A percentile compares a stretch with the other conserved stretches of the same genome.
Evolutionary conservation across 1,140 invertebrate species (phyloP).

Genomic region (Papilio helenus): DNA sequence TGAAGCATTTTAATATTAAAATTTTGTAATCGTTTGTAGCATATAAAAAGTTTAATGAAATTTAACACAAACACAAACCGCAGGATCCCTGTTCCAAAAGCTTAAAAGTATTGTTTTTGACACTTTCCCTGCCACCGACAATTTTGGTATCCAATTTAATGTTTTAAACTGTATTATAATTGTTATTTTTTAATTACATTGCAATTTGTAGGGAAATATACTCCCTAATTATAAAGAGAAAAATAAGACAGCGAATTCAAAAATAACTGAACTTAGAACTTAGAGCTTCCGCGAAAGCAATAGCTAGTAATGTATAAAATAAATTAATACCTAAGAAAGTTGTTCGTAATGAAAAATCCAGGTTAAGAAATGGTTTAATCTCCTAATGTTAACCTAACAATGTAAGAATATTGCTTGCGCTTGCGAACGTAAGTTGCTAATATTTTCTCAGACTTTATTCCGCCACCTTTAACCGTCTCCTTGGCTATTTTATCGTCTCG

Average conservation of each 20-base stretch:
- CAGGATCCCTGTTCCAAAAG: neutral
- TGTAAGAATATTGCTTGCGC: conserved; percentile 1
- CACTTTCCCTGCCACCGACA: conserved; percentile 1
- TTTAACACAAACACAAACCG: conserved; percentile 5
- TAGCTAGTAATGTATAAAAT: too few species aligned
- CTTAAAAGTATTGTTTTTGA: conserved; percentile 15
- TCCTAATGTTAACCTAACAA: conserved; percentile 8
- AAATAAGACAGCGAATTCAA: too few species aligned
- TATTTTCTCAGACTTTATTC: conserved; percentile 32
- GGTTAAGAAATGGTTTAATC: neutral
- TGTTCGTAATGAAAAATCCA: neutral
- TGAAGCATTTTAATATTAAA: neutral
- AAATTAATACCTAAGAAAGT: neutral
- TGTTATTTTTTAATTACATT: neutral
- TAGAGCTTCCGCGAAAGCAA: too few species aligned
- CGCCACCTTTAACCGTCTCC: conserved; percentile 19
- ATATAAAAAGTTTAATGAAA: conserved; percentile 1
- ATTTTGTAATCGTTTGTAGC: neutral
- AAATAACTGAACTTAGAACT: too few species aligned
- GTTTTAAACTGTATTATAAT: neutral
- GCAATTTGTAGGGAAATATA: neutral
- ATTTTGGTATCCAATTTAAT: neutral
- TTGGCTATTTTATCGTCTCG: conserved; percentile 24
- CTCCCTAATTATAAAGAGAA: too few species aligned
- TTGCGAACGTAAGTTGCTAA: conserved; percentile 1